Evolutionary conservation across 2,797 vertebrate species (phyloP).

Genomic region (Neoniphon sammara): DNA sequence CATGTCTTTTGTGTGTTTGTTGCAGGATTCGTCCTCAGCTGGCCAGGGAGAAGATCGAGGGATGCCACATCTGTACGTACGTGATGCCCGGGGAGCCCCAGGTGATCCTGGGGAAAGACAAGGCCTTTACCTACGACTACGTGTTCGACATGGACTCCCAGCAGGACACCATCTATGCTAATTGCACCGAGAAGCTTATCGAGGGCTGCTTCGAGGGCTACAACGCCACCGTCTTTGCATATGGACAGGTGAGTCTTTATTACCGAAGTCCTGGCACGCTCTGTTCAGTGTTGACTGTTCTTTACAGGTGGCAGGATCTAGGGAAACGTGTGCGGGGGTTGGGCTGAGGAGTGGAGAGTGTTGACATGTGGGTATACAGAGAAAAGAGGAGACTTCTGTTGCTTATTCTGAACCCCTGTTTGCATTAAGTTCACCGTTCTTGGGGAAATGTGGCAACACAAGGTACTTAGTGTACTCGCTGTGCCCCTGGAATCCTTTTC

Average conservation of each 20-base stretch:
- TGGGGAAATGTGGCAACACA: too few species aligned
- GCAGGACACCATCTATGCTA: slow-evolving; percentile 90
- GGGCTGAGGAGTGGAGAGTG: too few species aligned
- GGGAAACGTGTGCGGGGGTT: too few species aligned
- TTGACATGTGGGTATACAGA: too few species aligned
- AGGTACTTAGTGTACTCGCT: too few species aligned
- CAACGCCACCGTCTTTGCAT: slow-evolving; percentile 97
- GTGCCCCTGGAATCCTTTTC: too few species aligned
- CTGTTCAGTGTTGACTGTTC: too few species aligned
- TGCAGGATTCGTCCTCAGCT: slow-evolving; percentile 94
- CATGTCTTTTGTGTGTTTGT: background rate
- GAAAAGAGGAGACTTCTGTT: too few species aligned
- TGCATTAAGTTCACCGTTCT: too few species aligned
- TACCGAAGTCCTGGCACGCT: too few species aligned
- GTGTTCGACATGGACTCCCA: slow-evolving; percentile 93
- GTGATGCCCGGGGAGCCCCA: slow-evolving; percentile 96
- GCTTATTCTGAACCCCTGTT: too few species aligned
- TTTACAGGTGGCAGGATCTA: too few species aligned
- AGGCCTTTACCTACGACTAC: slow-evolving; percentile 96
- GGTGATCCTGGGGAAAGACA: slow-evolving; percentile 96
- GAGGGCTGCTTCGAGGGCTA: slow-evolving; percentile 98
- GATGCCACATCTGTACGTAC: slow-evolving; percentile 97
- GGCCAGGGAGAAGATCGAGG: slow-evolving; percentile 96
- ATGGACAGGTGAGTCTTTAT: slow-evolving; percentile 97
- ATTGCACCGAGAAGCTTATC: slow-evolving; percentile 94